Evolutionary conservation across 2,113 vertebrate genomes (phyloP), one percentile per base, ranked within the genome.

Genomic region (Alligator sinensis): DNA sequence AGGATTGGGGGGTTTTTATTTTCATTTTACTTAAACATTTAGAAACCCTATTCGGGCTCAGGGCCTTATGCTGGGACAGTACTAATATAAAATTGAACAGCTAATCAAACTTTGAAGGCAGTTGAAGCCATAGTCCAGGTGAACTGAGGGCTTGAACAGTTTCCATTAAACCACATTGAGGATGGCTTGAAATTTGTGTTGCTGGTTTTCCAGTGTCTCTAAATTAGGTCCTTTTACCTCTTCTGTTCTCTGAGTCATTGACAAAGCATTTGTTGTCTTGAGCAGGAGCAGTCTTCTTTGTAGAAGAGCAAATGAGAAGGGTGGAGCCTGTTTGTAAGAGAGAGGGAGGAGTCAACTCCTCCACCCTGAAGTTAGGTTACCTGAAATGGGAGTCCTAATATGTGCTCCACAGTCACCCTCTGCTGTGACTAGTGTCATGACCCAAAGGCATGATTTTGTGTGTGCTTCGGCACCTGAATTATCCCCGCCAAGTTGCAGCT

Each of bases 41-140:
- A 60, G 30, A 34, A 38, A 24, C 19, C 34, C 30, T 72, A 72
- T 38, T 17, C 19, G 22, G 21, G 68, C 21, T 72, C 68, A 24
- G 12, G 21, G 30, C 21, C 21, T 72, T 21, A 16, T 72, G 68
- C 68, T 72, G 34, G 68, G 9, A 30, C 21, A 64, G 63, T 34
- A n/a, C 70, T 75, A 92, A 82, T 55, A 11, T 57, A 70, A 91
- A 92, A 83, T 68, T 68, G 91, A 74, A 63, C 34, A 87, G 74
- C 79, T 90, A 66, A 18, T 83, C 91, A 91, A 91, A 72, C 8
- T 16, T 8, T 57, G 78, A 92, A 94, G 80, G 57, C 84, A 80
- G 28, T 30, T 70, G 89, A 68, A 93, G 54, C 12, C 86, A 80
- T 22, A 85, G 61, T 75, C 47, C 19, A 24, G 54, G 25, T 28